Percentiles rank a stretch among this genome's conserved stretches.
These are phyloP conservation scores for Apomyelois bistriatella DNA, from an alignment of 2,888 invertebrate species.

Conservation along the genomic window DNA sequence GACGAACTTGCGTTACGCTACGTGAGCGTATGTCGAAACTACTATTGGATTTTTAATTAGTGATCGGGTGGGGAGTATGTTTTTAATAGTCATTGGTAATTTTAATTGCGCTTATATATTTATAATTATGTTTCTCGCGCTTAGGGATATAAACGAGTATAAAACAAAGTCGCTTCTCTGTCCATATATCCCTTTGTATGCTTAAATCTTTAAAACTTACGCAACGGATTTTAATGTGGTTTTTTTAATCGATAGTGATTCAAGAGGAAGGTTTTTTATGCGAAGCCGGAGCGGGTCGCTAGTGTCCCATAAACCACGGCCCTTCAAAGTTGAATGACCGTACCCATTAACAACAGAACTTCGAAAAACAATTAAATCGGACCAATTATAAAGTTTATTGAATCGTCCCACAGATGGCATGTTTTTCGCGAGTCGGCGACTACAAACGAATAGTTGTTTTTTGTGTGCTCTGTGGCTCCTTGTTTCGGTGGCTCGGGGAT, in stretches of 20 bases:
- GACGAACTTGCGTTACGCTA: slow-evolving; percentile 5
- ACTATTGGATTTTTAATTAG: not conserved
- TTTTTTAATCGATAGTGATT: too few species aligned
- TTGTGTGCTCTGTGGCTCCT: not conserved
- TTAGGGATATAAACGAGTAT: too few species aligned
- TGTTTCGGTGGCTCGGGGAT: not conserved
- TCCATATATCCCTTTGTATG: too few species aligned
- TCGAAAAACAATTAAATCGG: slow-evolving; percentile 3
- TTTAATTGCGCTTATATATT: too few species aligned
- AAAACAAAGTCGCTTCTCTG: too few species aligned
- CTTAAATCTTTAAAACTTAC: too few species aligned
- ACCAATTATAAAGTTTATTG: slow-evolving; percentile 68
- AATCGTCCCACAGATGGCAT: slow-evolving; percentile 54
- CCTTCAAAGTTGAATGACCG: slow-evolving; percentile 2
- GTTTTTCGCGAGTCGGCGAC: slow-evolving; percentile 38
- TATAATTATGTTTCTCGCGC: too few species aligned
- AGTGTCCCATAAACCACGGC: not conserved
- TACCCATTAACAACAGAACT: not conserved
- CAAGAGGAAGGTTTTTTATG: too few species aligned
- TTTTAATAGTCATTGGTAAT: not conserved
- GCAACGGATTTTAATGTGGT: too few species aligned
- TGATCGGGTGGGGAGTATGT: not conserved
- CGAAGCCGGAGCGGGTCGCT: too few species aligned
- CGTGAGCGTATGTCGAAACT: not conserved
- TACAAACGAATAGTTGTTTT: slow-evolving; percentile 39